Evolutionary conservation across 2,888 invertebrate genomes (phyloP).

Genomic region (Platycheirus rosarum): DNA sequence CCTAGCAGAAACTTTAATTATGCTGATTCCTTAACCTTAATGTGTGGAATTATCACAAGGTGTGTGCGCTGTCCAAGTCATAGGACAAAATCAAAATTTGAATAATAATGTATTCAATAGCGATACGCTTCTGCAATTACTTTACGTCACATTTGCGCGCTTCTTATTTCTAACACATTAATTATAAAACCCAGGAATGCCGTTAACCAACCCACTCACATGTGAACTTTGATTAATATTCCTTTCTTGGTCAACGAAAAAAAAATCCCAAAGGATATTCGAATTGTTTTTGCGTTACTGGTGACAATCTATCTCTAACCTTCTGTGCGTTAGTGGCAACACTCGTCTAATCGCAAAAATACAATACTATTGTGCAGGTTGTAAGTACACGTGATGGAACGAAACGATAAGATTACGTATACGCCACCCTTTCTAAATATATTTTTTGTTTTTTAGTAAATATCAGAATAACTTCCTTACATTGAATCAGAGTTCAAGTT

Average conservation of each 20-base stretch:
- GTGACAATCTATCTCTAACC: slow-evolving; percentile 63
- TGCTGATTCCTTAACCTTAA: slow-evolving; percentile 26
- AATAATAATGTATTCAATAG: slow-evolving; percentile 73
- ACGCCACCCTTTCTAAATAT: slow-evolving; percentile 40
- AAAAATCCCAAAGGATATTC: slow-evolving; percentile 52
- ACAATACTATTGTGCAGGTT: slow-evolving; percentile 67
- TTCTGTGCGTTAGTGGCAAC: slow-evolving; percentile 16
- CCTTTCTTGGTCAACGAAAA: slow-evolving; percentile 56
- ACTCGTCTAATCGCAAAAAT: slow-evolving; percentile 64
- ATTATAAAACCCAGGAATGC: slow-evolving; percentile 42
- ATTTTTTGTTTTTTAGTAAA: slow-evolving; percentile 37
- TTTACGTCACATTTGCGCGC: slow-evolving; percentile 63
- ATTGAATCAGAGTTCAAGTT: slow-evolving; percentile 67
- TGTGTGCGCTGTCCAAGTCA: slow-evolving; percentile 56
- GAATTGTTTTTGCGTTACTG: slow-evolving; percentile 68
- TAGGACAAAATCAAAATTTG: slow-evolving; percentile 62
- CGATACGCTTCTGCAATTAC: slow-evolving; percentile 73
- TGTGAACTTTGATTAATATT: slow-evolving; percentile 63
- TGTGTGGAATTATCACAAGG: slow-evolving; percentile 49
- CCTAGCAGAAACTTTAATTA: slow-evolving; percentile 49
- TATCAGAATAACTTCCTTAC: slow-evolving; percentile 58
- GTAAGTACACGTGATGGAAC: slow-evolving; percentile 59
- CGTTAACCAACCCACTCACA: slow-evolving; percentile 7
- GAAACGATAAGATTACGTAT: slow-evolving; percentile 65
- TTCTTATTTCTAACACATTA: slow-evolving; percentile 68